Evolutionary conservation across 2,888 invertebrate genomes (phyloP), one percentile per base, ranked within the genome.

Genomic region (Odontocolon sp.): DNA sequence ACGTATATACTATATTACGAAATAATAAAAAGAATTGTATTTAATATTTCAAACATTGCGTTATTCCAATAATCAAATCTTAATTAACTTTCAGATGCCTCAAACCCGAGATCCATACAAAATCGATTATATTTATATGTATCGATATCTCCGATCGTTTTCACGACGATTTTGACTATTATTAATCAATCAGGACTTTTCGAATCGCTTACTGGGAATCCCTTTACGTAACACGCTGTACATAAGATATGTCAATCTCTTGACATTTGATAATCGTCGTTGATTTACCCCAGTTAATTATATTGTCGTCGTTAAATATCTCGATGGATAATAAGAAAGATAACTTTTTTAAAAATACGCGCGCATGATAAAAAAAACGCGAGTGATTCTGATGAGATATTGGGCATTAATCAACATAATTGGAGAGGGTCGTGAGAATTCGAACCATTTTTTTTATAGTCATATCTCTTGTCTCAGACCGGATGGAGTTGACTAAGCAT

Each of bases 21-120:
- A 81, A 84, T 85, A 85, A 82, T 82, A 84, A 84, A 81, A 64
- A 28, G 11, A 40, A 18, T 76, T 57, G 18, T 45, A 40, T 80
- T 79, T 75, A 21, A 70, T 79, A 56, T 40, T 52, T 16, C 16
- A 26, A 33, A 38, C 21, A 50, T 18, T 23, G 9, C 36, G 57
- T 45, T 21, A 28, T 52, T 11, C 1, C 14, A n/a, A 26, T 23
- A 21, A 59, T 36, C 66, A 9, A 23, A 33, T 64, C 11, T 36
- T 11, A 16, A 28, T 18, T 1, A 56, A 36, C 45, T 54, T 67
- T 31, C 18, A 36, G 21, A 31, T 18, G 26, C 33, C 54, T 54
- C 14, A 2, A 14, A 8, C 31, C 23, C 47, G n/a, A 2, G n/a
- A 6, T 14, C 9, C 16, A 33, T 11, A 56, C 23, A 42, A 16